Evolutionary conservation across 2,797 vertebrate species (phyloP).

Genomic region (Pelodytes ibericus): DNA sequence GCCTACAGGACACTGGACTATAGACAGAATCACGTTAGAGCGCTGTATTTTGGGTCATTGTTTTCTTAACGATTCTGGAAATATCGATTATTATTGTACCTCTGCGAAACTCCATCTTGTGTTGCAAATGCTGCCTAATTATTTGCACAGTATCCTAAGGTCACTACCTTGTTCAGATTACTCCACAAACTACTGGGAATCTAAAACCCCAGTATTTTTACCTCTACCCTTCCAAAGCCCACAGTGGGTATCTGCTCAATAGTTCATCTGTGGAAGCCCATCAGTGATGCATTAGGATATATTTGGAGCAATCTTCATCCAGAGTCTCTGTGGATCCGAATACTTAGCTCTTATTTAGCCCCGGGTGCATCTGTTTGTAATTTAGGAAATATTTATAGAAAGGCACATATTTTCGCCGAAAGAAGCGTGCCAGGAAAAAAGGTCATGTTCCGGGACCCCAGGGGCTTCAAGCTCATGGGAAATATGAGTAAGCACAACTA

Average conservation of each 20-base stretch:
- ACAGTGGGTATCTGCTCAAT: background rate
- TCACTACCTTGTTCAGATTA: too few relatives aligned
- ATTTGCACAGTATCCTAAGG: too few relatives aligned
- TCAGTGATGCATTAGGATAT: background rate
- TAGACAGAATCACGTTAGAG: too few relatives aligned
- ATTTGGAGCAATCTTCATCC: background rate
- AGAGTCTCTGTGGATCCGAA: background rate
- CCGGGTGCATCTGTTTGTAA: conserved; percentile 22
- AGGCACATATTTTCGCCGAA: conserved; percentile 13
- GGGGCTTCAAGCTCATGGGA: conserved; percentile 1
- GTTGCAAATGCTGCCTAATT: too few relatives aligned
- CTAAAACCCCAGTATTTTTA: too few relatives aligned
- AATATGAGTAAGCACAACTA: background rate
- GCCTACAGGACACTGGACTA: too few relatives aligned
- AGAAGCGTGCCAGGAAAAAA: conserved; percentile 8
- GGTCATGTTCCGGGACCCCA: conserved; percentile 5
- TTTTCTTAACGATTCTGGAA: too few relatives aligned
- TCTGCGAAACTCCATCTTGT: too few relatives aligned
- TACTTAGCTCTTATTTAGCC: background rate
- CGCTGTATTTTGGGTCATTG: too few relatives aligned
- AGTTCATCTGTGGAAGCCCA: background rate
- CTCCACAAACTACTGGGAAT: too few relatives aligned
- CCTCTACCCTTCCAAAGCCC: too few relatives aligned
- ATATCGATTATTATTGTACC: too few relatives aligned
- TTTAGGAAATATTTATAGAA: conserved; percentile 32